Percentiles rank a stretch among this genome's conserved stretches.
Evolutionary conservation across 2,888 invertebrate species (phyloP).

Genomic region (Eurytoma californica): DNA sequence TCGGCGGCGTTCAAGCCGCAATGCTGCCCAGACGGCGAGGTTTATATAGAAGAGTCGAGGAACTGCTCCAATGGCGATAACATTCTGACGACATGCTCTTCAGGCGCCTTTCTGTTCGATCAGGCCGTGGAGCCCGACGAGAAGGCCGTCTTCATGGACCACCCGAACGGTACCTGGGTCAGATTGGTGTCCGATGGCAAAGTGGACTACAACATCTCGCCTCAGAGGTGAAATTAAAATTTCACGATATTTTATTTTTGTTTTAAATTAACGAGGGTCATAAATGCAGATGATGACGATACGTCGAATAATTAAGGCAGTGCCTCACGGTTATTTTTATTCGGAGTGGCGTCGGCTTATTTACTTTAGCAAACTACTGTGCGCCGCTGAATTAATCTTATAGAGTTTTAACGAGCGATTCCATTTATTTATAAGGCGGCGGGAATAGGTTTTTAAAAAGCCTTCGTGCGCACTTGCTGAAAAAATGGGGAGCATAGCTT

Average conservation of each 20-base stretch:
- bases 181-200: slow-evolving; percentile 42
- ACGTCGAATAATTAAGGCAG: too few species aligned
- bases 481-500: too few species aligned
- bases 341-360: neutral
- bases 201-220: slow-evolving; percentile 22
- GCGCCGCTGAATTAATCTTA: too few species aligned
- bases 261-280: too few species aligned
- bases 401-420: too few species aligned
- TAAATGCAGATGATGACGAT: too few species aligned
- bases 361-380: neutral
- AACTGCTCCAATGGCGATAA: slow-evolving; percentile 64
- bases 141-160: slow-evolving; percentile 41
- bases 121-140: slow-evolving; percentile 58
- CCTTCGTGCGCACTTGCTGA: too few species aligned
- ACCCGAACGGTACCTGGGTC: slow-evolving; percentile 41
- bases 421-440: too few species aligned
- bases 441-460: too few species aligned
- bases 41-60: slow-evolving; percentile 35
- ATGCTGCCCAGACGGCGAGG: slow-evolving; percentile 16
- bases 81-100: slow-evolving; percentile 60
- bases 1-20: neutral
- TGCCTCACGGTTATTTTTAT: too few species aligned
- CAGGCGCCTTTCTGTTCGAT: slow-evolving; percentile 64
- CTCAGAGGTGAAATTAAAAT: slow-evolving; percentile 24
- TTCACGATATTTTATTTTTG: neutral